These are phyloP conservation scores for Cryptoblepharus egeriae DNA, from an alignment of 2,797 vertebrate species.

Conservation along the genomic window DNA sequence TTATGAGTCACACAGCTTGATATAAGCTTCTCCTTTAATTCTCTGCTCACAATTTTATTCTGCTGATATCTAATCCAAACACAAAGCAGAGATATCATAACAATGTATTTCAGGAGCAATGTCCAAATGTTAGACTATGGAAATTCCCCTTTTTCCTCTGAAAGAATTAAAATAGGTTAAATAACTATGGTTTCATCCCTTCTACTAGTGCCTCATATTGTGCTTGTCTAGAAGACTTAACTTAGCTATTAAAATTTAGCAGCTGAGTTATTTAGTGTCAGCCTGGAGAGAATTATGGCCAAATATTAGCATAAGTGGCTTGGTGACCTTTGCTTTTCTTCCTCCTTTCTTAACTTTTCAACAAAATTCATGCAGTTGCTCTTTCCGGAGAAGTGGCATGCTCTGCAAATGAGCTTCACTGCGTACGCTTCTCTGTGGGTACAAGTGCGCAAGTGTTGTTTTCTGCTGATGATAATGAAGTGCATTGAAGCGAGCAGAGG, in stretches of 20 bases:
- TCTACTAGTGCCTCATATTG: conserved; percentile 15
- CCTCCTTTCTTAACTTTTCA: conserved; percentile 32
- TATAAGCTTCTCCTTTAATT: not conserved
- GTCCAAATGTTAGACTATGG: not conserved
- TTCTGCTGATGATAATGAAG: conserved; percentile 48
- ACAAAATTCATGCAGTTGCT: conserved; percentile 11
- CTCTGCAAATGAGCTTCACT: conserved; percentile 31
- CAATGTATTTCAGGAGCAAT: not conserved
- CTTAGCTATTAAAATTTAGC: conserved; percentile 33
- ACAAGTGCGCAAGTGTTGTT: not conserved
- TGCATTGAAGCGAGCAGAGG: conserved; percentile 31
- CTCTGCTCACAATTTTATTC: not conserved
- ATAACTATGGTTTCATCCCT: conserved; percentile 16
- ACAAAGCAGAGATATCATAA: conserved; percentile 15
- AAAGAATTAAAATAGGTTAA: not conserved
- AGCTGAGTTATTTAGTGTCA: conserved; percentile 49
- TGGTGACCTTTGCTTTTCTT: conserved; percentile 34
- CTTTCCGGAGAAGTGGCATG: conserved; percentile 15
- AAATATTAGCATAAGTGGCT: conserved; percentile 52
- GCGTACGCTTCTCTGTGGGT: not conserved
- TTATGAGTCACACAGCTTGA: not conserved
- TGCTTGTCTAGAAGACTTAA: conserved; percentile 27
- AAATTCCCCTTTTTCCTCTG: not conserved
- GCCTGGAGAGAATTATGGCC: conserved; percentile 36
- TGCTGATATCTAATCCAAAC: conserved; percentile 11